phyloP scores from a whole-genome alignment of 2,797 vertebrate genomes.

The Crypturellus tataupa region DNA sequence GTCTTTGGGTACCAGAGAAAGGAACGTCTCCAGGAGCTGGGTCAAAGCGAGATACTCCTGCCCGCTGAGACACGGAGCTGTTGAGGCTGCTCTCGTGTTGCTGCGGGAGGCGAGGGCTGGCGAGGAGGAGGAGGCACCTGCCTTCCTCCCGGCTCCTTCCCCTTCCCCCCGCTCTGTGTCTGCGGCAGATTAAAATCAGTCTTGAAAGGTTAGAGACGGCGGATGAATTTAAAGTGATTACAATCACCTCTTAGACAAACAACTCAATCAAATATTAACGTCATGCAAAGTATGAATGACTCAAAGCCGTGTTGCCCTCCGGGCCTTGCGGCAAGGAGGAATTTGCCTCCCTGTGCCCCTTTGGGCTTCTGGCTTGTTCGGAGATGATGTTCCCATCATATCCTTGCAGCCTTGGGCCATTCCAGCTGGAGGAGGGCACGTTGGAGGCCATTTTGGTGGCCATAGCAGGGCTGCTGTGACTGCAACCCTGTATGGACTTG shows the following conservation, averaged over 20 bases:
- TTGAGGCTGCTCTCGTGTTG: not conserved
- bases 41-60: not conserved
- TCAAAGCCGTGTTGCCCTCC: conserved; percentile 40
- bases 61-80: not conserved
- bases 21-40: not conserved
- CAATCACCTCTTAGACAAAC: conserved; percentile 79
- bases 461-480: too few species aligned
- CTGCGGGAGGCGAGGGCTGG: not conserved
- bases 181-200: conserved; percentile 55
- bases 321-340: conserved; percentile 17
- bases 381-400: not conserved
- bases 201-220: conserved; percentile 74
- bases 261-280: conserved; percentile 75
- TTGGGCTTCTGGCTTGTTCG: not conserved
- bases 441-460: too few species aligned
- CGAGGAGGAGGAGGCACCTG: not conserved
- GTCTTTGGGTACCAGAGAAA: not conserved
- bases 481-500: too few species aligned
- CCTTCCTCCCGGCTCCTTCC: not conserved
- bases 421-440: too few species aligned
- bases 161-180: not conserved
- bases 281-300: conserved; percentile 40
- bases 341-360: not conserved
- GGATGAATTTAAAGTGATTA: conserved; percentile 79
- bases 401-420: too few species aligned